phyloP scores from a whole-genome alignment of 2,113 vertebrate genomes.

The Saccopteryx leptura region DNA sequence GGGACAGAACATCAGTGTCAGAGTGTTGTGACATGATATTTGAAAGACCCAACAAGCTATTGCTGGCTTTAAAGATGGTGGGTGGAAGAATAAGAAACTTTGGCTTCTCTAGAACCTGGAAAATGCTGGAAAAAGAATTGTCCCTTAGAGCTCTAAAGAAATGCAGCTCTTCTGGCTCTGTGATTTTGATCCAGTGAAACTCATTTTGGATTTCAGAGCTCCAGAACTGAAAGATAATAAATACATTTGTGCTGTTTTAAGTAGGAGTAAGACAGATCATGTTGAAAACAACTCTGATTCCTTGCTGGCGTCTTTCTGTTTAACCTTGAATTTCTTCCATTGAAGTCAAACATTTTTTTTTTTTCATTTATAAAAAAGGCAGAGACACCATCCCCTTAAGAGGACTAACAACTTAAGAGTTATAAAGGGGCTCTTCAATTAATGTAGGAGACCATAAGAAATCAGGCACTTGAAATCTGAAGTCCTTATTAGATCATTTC shows the following conservation, averaged over 20 bases:
- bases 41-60: neutral
- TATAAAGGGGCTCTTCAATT: neutral
- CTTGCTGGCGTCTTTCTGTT: neutral
- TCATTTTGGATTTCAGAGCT: neutral
- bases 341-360: neutral
- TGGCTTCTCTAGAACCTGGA: neutral
- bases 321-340: neutral
- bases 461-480: neutral
- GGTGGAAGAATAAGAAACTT: neutral
- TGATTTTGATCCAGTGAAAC: neutral
- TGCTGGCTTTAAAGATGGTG: neutral
- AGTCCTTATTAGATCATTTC: neutral
- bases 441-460: neutral
- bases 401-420: neutral
- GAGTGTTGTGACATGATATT: neutral
- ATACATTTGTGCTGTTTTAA: neutral
- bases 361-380: neutral
- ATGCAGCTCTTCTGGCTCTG: neutral
- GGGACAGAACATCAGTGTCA: no score
- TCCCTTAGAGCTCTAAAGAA: neutral
- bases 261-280: neutral
- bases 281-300: neutral
- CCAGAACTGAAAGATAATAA: neutral
- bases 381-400: neutral
- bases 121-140: neutral